Base-by-base conservation (phyloP, 2,888 invertebrate genomes). In the Tachystola acroxantha region DNA sequence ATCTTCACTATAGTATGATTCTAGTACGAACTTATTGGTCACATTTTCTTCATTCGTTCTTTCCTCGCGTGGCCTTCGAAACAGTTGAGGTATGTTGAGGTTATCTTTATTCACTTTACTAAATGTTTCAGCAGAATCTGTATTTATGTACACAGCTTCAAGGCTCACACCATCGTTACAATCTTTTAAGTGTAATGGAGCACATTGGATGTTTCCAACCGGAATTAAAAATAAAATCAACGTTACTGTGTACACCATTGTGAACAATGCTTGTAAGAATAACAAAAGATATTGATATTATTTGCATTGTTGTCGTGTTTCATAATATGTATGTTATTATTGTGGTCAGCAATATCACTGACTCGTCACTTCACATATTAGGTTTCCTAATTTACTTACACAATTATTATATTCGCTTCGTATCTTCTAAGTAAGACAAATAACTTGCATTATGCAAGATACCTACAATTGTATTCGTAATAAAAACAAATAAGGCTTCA, bases 151-250 rank as follows among this genome's bases (percentile, higher is more conserved):
- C n/a, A 1, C 4, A n/a, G 24, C n/a, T 24, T n/a, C n/a, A 24
- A 24, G n/a, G n/a, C 2, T n/a, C n/a, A 24, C 24, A 24, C 3
- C 9, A 10, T 25, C 10, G 9, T 33, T 14, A 22, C 3, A 3
- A 16, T 20, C n/a, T 7, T 31, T 24, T 24, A 25, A 29, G 28
- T 24, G 10, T 12, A 27, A 10, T n/a, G 39, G 39, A 16, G 10
- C 11, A 6, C 11, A 6, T 25, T n/a, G 3, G 11, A 9, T 9
- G 25, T 31, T 7, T 16, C 16, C 16, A 16, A 4, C 3, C 5
- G 27, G 11, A 12, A 31, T 12, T 14, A 39, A 22, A 3, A 38
- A 1, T 9, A 32, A n/a, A 12, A 24, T 29, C 9, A 32, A 25
- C 19, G 34, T 30, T 10, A 26, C 26, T 24, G 16, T 7, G 14